These are phyloP conservation scores for Philereme vetulata DNA, from an alignment of 2,888 invertebrate species.

Conservation along the genomic window DNA sequence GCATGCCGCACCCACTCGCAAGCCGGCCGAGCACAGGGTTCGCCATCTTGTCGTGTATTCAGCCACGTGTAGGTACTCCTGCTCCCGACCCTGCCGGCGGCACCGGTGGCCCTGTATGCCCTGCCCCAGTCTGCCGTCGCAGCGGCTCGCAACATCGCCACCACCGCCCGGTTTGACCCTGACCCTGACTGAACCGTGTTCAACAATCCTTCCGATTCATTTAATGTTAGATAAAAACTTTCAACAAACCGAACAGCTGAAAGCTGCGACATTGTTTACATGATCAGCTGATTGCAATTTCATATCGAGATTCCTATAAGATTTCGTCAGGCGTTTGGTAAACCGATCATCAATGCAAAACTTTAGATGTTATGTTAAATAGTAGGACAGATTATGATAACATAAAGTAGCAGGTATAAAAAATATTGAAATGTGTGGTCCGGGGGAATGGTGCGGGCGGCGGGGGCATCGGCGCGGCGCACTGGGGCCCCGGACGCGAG, in stretches of 20 bases:
- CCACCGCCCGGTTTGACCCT: slow-evolving; percentile 9
- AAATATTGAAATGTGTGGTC: slow-evolving; percentile 27
- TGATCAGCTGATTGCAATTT: slow-evolving; percentile 76
- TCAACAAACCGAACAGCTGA: slow-evolving; percentile 15
- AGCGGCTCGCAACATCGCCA: slow-evolving; percentile 20
- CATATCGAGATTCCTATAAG: slow-evolving; percentile 59
- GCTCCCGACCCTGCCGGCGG: slow-evolving; percentile 41
- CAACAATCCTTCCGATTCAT: slow-evolving; percentile 5
- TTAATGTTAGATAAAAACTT: slow-evolving; percentile 13
- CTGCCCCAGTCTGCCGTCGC: slow-evolving; percentile 50
- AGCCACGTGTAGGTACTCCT: slow-evolving; percentile 71
- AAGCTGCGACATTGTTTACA: slow-evolving; percentile 70
- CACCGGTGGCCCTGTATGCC: slow-evolving; percentile 65
- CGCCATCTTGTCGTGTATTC: slow-evolving; percentile 76
- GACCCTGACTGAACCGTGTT: neutral
- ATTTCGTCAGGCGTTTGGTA: slow-evolving; percentile 29
- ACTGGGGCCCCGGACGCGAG: slow-evolving; percentile 40
- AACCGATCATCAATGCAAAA: neutral
- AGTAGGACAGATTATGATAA: neutral
- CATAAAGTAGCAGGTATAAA: slow-evolving; percentile 2
- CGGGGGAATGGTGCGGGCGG: slow-evolving; percentile 30
- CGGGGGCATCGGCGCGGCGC: slow-evolving; percentile 28
- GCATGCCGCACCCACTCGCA: slow-evolving; percentile 26
- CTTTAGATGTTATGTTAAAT: neutral
- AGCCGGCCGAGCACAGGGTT: slow-evolving; percentile 55